Evolutionary conservation across 2,797 vertebrate genomes (phyloP).

Genomic region (Leptatherina wallacei): DNA sequence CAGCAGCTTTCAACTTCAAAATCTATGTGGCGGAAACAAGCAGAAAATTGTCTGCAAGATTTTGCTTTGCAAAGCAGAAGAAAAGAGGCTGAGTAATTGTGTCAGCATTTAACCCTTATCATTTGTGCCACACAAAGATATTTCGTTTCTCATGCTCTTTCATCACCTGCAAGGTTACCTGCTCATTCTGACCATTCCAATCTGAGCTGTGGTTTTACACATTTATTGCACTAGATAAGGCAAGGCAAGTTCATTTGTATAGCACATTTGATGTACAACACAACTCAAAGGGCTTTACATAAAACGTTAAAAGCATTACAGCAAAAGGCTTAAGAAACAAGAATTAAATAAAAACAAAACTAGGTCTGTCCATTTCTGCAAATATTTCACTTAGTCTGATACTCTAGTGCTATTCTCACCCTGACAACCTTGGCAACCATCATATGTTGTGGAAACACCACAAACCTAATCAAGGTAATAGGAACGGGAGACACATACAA

Average conservation of each 20-base stretch:
- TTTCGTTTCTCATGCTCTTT: slow-evolving; percentile 49
- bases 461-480: slow-evolving; percentile 64
- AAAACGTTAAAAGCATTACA: not conserved
- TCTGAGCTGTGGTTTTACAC: slow-evolving; percentile 14
- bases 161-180: slow-evolving; percentile 42
- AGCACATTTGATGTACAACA: not conserved
- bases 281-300: not conserved
- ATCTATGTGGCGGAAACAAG: slow-evolving; percentile 50
- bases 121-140: slow-evolving; percentile 48
- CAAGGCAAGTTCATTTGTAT: not conserved
- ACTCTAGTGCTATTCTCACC: slow-evolving; percentile 7
- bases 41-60: slow-evolving; percentile 31
- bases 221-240: slow-evolving; percentile 25
- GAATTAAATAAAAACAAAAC: too few relatives aligned
- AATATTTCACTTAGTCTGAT: too few relatives aligned
- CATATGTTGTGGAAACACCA: slow-evolving; percentile 43
- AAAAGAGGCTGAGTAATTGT: slow-evolving; percentile 37
- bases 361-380: too few relatives aligned
- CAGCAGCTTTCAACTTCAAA: slow-evolving; percentile 57
- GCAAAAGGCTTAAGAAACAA: not conserved
- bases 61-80: slow-evolving; percentile 25
- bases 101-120: slow-evolving; percentile 33
- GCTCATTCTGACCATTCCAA: slow-evolving; percentile 25
- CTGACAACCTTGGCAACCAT: slow-evolving; percentile 36
- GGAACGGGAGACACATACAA: slow-evolving; percentile 48